Base-by-base conservation (phyloP, 2,888 invertebrate genomes). In the Willowsia nigromaculata region DNA sequence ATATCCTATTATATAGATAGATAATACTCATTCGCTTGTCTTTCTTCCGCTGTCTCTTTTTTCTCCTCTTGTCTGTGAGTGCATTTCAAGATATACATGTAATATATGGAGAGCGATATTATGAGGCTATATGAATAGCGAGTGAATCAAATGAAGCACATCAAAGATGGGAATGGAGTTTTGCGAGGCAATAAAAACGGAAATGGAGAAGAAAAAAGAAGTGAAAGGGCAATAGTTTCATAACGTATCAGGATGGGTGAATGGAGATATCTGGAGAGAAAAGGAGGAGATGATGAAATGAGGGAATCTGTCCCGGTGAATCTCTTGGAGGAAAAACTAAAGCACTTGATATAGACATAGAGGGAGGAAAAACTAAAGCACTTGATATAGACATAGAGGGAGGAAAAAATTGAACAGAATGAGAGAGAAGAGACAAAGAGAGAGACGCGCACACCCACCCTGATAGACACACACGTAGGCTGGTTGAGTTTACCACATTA, bases 141-240 rank as follows among this genome's bases (percentile, higher is more conserved):
- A 89, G 89, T 89, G 89, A 89, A 89, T 89, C 89, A 89, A 89
- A 89, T 89, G 89, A 89, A 89, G 89, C 84, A 85, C 84, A 84
- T 85, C 80, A 37, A 78, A 84, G 68, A 89, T 85, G 85, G 90
- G 88, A 90, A 91, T 90, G 87, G 91, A 92, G 92, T 91, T 92
- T 92, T 81, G 89, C 88, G 84, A 87, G 87, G 90, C 90, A 91
- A 91, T 91, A 91, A 92, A 92, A 91, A 90, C 87, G 88, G 91
- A 91, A 91, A 91, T 90, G 91, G 88, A 90, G 85, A 91, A 88
- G 91, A 90, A 84, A 90, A 76, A 90, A 90, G 88, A 91, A 90
- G 90, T 90, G 90, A 89, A 91, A 89, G 89, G 89, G 86, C 88
- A 91, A 90, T 90, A 91, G 91, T 91, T 91, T 89, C 89, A 85